Percentiles rank a stretch among this genome's conserved stretches.
phyloP scores from a whole-genome alignment of 2,797 vertebrate genomes.

The Gobio occitaniae region DNA sequence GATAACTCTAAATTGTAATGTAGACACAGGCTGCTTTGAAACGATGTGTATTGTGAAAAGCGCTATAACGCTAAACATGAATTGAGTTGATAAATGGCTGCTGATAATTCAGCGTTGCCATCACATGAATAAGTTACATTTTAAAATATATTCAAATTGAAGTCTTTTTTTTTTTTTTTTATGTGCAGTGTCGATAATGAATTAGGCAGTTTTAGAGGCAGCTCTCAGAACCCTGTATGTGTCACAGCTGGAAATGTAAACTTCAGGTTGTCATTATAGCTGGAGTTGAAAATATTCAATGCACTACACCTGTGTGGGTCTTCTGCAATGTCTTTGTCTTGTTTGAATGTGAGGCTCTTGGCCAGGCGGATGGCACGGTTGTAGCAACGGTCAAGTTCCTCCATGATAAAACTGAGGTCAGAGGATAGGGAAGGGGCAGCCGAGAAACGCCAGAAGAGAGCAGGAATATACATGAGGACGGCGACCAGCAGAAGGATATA shows the following conservation, averaged over 20 bases:
- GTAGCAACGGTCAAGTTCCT: constrained; percentile 95
- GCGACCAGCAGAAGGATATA: constrained; percentile 91
- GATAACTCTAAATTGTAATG: neutral
- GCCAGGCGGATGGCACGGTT: constrained; percentile 89
- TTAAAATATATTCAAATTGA: neutral
- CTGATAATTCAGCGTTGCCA: neutral
- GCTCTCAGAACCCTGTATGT: neutral
- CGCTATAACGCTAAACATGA: neutral
- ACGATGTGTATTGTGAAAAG: too few species aligned
- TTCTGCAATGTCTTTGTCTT: constrained; percentile 63
- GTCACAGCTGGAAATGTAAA: neutral
- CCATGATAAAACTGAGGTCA: constrained; percentile 95
- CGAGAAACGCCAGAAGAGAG: constrained; percentile 90
- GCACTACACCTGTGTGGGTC: constrained; percentile 67
- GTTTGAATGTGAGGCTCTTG: constrained; percentile 76
- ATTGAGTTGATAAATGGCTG: neutral
- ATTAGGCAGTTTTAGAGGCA: neutral
- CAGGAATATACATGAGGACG: constrained; percentile 89
- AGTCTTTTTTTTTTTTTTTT: neutral
- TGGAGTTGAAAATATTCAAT: neutral
- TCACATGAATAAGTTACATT: neutral
- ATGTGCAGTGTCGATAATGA: neutral
- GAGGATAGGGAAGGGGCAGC: constrained; percentile 91
- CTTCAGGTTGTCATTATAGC: neutral
- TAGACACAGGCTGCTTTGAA: neutral